Evolutionary conservation across 1,140 invertebrate species (phyloP).

Genomic region (Drosophila truncata): DNA sequence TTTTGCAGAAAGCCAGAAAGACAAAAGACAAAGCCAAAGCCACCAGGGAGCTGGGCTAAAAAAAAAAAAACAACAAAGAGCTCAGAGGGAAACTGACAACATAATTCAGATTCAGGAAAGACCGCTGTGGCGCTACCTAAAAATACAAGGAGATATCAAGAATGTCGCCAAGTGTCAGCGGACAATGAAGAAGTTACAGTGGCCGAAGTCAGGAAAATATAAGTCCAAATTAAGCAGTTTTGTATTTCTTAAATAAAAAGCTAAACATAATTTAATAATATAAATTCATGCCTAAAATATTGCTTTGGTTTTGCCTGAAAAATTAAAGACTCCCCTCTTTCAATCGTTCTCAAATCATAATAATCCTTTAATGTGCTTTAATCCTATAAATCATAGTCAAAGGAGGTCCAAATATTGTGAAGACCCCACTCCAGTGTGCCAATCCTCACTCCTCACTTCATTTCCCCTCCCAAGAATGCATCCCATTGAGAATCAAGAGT

Average conservation of each 20-base stretch:
- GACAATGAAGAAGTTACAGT: constrained; percentile 25
- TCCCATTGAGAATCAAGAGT: constrained; percentile 55
- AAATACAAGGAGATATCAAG: constrained; percentile 37
- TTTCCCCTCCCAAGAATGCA: neutral
- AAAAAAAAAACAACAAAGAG: constrained; percentile 36
- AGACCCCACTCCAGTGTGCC: constrained; percentile 16
- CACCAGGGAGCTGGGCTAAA: constrained; percentile 14
- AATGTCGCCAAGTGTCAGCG: constrained; percentile 53
- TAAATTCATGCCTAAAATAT: neutral
- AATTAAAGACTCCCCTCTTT: neutral
- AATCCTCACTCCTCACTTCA: neutral
- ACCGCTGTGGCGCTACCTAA: constrained; percentile 45
- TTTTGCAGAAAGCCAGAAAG: constrained; percentile 44
- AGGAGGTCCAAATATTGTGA: constrained; percentile 7
- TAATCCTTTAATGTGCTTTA: neutral
- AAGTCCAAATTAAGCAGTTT: no score
- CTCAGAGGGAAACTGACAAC: constrained; percentile 57
- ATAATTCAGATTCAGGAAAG: constrained; percentile 60
- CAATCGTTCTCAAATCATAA: no score
- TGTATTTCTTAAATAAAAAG: no score
- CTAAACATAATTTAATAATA: neutral
- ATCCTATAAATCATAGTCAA: constrained; percentile 10
- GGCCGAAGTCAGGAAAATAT: neutral
- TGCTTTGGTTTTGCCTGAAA: neutral
- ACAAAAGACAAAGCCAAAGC: constrained; percentile 35